Conservation (phyloP, 1,140 invertebrate genomes). For the Drosophila paulistorum region DNA sequence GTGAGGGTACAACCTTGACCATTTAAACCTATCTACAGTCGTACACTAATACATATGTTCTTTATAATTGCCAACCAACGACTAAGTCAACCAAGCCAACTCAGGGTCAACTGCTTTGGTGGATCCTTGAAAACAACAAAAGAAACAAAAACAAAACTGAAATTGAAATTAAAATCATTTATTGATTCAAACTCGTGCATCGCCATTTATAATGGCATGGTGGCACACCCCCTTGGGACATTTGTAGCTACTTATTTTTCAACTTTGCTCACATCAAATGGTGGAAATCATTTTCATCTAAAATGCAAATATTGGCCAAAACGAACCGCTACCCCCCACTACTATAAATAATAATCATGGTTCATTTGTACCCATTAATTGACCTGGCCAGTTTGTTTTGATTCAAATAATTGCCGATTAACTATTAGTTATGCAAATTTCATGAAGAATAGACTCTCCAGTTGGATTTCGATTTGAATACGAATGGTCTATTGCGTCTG, state of each 20-base stretch:
- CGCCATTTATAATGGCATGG: constrained; percentile 32
- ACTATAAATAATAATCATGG: constrained; percentile 46
- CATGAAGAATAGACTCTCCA: not conserved
- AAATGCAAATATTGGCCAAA: constrained; percentile 65
- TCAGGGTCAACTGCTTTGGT: constrained; percentile 60
- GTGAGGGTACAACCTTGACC: constrained; percentile 63
- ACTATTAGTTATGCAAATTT: not conserved
- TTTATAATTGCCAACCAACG: constrained; percentile 63
- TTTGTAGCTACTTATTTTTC: constrained; percentile 7
- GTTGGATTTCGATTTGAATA: not conserved
- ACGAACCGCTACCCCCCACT: not conserved
- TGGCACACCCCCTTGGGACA: constrained; percentile 61
- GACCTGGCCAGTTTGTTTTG: constrained; percentile 33
- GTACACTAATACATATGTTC: not conserved
- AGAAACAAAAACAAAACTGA: constrained; percentile 28
- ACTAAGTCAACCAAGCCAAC: constrained; percentile 31
- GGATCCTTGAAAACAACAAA: constrained; percentile 59
- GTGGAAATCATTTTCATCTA: constrained; percentile 47
- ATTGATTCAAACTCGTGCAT: constrained; percentile 49
- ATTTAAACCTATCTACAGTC: constrained; percentile 21
- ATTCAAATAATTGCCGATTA: constrained; percentile 43
- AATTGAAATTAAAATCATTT: constrained; percentile 58
- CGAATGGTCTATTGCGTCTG: too few species aligned
- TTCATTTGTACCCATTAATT: constrained; percentile 59
- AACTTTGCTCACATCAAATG: not conserved